Conservation (phyloP, 2,113 vertebrate genomes). For the Astatoreochromis straeleni region DNA sequence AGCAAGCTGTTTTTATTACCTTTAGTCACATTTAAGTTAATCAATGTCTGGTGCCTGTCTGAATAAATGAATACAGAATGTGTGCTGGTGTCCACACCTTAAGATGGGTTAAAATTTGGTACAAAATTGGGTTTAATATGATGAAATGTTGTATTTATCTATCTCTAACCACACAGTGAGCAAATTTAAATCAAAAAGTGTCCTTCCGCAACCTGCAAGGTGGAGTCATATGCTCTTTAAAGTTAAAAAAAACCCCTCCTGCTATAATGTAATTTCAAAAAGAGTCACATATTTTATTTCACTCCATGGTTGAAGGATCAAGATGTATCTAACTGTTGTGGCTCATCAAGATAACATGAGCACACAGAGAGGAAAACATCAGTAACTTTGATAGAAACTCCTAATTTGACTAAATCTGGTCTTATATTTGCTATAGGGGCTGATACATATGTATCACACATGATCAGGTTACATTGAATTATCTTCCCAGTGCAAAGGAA, state of each 20-base stretch:
- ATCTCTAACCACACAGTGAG: background rate
- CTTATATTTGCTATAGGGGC: background rate
- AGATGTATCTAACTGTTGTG: background rate
- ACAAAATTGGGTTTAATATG: background rate
- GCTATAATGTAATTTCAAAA: background rate
- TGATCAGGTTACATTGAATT: background rate
- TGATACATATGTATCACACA: background rate
- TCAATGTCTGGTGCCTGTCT: background rate
- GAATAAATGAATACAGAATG: background rate
- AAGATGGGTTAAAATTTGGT: background rate
- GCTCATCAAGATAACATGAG: background rate
- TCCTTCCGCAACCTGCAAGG: background rate
- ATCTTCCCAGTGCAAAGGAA: background rate
- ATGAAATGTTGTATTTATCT: background rate
- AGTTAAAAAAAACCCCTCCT: accelerated
- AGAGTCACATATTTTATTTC: background rate
- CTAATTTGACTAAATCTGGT: background rate
- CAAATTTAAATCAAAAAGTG: background rate
- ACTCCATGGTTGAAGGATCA: background rate
- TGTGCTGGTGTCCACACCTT: background rate
- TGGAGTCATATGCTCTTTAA: background rate
- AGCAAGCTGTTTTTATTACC: background rate
- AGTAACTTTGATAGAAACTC: background rate
- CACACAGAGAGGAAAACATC: background rate
- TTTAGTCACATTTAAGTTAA: background rate